These are phyloP conservation scores for Hypselothyrea guttata DNA, from an alignment of 2,888 invertebrate species.

Conservation along the genomic window DNA sequence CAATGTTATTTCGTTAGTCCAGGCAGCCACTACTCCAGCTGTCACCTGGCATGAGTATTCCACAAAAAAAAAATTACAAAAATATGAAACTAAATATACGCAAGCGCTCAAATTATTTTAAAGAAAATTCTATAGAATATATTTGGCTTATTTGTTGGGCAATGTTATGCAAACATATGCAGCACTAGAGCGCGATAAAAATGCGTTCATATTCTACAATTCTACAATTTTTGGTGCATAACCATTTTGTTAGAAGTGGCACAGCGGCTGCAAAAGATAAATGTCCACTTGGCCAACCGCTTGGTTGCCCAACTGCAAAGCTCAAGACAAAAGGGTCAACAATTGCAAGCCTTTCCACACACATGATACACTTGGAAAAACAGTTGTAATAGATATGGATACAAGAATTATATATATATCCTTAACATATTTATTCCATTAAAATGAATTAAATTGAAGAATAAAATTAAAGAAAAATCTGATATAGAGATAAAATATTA, in stretches of 20 bases:
- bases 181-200: slow-evolving; percentile 64
- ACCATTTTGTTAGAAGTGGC: slow-evolving; percentile 55
- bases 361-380: no score
- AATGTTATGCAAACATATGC: slow-evolving; percentile 55
- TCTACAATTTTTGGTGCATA: slow-evolving; percentile 30
- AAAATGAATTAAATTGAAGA: no score
- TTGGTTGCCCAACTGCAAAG: slow-evolving; percentile 61
- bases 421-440: no score
- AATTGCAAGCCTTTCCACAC: slow-evolving; percentile 26
- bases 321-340: slow-evolving; percentile 73
- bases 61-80: slow-evolving; percentile 54
- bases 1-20: background rate
- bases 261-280: slow-evolving; percentile 75
- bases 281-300: slow-evolving; percentile 70
- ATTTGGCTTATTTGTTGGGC: no score
- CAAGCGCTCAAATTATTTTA: no score
- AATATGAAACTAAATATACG: slow-evolving; percentile 8
- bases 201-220: slow-evolving; percentile 40
- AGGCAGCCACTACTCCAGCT: slow-evolving; percentile 9
- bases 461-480: no score
- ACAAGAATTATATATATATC: no score
- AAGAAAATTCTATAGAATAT: background rate
- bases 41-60: slow-evolving; percentile 44
- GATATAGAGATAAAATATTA: no score
- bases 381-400: no score